Percentiles rank a stretch among this genome's conserved stretches.
phyloP scores from a whole-genome alignment of 2,113 vertebrate genomes.

The Microtus richardsoni region DNA sequence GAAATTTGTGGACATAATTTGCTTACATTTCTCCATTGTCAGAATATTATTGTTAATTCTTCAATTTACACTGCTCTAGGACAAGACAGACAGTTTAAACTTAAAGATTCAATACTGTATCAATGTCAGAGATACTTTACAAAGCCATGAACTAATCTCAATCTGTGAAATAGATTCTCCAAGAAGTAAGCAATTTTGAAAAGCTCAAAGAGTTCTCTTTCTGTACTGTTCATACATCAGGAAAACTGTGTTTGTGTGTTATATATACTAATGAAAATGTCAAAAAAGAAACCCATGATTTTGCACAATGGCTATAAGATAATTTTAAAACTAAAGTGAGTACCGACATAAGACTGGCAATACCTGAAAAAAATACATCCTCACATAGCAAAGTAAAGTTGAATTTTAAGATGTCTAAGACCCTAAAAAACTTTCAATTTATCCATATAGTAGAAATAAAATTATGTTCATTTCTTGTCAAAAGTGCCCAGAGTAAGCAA shows the following conservation, averaged over 20 bases:
- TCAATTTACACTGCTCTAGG: too few species aligned
- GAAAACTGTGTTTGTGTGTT: background rate
- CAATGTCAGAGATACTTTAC: background rate
- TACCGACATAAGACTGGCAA: background rate
- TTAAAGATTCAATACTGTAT: background rate
- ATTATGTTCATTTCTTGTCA: background rate
- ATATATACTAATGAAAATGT: background rate
- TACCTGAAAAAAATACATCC: background rate
- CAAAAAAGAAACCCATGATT: background rate
- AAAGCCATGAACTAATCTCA: background rate
- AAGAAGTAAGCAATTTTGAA: background rate
- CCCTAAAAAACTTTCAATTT: background rate
- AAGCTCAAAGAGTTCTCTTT: background rate
- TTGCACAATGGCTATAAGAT: background rate
- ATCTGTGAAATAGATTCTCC: background rate
- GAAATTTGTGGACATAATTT: background rate
- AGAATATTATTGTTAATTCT: background rate
- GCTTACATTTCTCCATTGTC: background rate
- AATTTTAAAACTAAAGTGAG: background rate
- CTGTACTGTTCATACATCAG: fast-evolving
- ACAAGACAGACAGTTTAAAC: background rate
- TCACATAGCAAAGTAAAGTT: background rate
- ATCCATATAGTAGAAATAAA: background rate
- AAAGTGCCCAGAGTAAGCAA: too few species aligned
- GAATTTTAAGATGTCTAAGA: background rate